A percentile compares a stretch with the other conserved stretches of the same genome.
phyloP scores from a whole-genome alignment of 2,113 vertebrate species.

The Cathartes aura region DNA sequence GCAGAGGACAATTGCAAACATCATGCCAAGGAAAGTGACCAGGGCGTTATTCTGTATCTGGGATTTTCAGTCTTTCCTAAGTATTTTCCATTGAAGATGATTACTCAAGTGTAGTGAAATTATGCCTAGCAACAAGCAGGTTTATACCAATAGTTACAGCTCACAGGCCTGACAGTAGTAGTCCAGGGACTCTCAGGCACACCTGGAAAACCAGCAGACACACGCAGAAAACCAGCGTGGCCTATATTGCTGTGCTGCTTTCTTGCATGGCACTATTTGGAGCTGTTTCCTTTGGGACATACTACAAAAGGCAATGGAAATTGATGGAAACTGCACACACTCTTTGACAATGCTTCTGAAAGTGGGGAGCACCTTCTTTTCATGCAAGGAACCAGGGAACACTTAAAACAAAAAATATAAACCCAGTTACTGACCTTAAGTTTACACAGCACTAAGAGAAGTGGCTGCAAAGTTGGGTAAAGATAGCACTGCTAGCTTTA shows the following conservation, averaged over 20 bases:
- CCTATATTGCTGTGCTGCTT: neutral
- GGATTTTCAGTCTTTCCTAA: neutral
- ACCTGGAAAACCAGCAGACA: neutral
- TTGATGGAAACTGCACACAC: neutral
- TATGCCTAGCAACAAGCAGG: neutral
- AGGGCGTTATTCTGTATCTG: rapidly evolving
- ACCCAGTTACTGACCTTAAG: neutral
- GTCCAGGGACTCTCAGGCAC: neutral
- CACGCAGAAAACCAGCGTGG: neutral
- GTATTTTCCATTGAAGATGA: neutral
- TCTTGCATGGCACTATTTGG: neutral
- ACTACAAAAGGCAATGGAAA: neutral
- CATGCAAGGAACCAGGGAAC: neutral
- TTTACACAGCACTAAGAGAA: neutral
- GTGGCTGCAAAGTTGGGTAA: neutral
- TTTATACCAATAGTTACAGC: neutral
- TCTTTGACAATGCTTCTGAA: neutral
- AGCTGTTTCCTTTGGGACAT: neutral
- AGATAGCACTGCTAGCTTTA: neutral
- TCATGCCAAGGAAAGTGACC: neutral
- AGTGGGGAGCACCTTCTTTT: neutral
- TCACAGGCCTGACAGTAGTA: neutral
- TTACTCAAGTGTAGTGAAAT: neutral
- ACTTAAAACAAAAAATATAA: neutral
- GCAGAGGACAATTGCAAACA: neutral